Evolutionary conservation across 2,888 invertebrate genomes (phyloP).

Genomic region (Hyles lineata): DNA sequence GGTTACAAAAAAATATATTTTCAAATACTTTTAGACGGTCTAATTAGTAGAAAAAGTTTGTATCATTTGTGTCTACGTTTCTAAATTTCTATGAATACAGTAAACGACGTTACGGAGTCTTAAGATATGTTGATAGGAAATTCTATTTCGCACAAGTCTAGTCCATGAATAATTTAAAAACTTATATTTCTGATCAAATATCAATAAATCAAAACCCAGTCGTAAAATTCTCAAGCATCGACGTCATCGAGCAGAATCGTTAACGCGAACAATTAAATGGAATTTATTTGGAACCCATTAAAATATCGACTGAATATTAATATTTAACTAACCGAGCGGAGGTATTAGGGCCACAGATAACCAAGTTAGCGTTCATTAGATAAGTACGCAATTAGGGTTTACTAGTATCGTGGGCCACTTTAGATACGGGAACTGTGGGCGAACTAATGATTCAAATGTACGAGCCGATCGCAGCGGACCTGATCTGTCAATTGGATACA

Average conservation of each 20-base stretch:
- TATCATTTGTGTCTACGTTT: no score
- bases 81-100: no score
- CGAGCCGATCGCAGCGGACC: neutral
- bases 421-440: conserved; percentile 16
- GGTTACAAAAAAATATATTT: no score
- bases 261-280: conserved; percentile 31
- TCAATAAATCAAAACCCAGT: neutral
- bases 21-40: no score
- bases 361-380: conserved; percentile 62
- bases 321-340: conserved; percentile 46
- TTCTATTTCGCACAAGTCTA: no score
- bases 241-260: neutral
- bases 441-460: neutral
- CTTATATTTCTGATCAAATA: no score
- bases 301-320: conserved; percentile 58
- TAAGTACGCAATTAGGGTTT: conserved; percentile 75
- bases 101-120: no score
- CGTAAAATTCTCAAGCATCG: neutral
- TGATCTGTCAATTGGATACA: neutral
- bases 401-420: conserved; percentile 41
- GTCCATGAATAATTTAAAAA: no score
- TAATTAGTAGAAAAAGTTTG: no score
- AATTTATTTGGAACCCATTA: conserved; percentile 47
- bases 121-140: no score
- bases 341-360: conserved; percentile 73